A percentile compares a stretch with the other conserved stretches of the same genome.
phyloP scores from a whole-genome alignment of 2,888 invertebrate species.

The Hedya salicella region DNA sequence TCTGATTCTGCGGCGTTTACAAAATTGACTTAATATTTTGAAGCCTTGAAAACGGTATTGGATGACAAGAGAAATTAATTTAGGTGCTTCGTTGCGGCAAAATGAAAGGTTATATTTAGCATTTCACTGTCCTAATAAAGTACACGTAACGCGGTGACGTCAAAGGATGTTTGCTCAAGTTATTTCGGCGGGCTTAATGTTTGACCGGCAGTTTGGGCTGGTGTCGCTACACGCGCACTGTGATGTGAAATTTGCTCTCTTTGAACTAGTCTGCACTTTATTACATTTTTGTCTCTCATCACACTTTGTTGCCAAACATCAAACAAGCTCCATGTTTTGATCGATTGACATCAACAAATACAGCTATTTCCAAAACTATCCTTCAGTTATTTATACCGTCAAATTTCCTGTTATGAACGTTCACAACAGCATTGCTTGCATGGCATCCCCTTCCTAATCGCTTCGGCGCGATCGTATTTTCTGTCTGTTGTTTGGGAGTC shows the following conservation, averaged over 20 bases:
- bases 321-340: neutral
- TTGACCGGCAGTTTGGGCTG: slow-evolving; percentile 47
- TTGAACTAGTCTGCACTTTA: neutral
- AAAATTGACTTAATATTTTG: neutral
- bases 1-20: neutral
- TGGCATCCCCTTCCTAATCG: slow-evolving; percentile 19
- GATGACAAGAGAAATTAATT: slow-evolving; percentile 13
- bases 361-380: slow-evolving; percentile 6
- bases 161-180: slow-evolving; percentile 61
- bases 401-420: slow-evolving; percentile 24
- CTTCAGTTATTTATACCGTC: slow-evolving; percentile 7
- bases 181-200: slow-evolving; percentile 54
- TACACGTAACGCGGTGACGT: slow-evolving; percentile 56
- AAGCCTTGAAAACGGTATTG: slow-evolving; percentile 5
- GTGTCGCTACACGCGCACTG: neutral
- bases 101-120: slow-evolving; percentile 31
- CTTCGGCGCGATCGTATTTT: slow-evolving; percentile 19
- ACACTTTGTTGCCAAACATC: neutral
- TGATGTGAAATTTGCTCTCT: too few species aligned
- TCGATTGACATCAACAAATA: neutral
- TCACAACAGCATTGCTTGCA: slow-evolving; percentile 12
- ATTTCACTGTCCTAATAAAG: slow-evolving; percentile 29
- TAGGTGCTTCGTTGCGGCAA: slow-evolving; percentile 5
- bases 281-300: neutral
- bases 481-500: slow-evolving; percentile 18